Conservation (phyloP, 2,888 invertebrate genomes). For the Phaonia tiefii region DNA sequence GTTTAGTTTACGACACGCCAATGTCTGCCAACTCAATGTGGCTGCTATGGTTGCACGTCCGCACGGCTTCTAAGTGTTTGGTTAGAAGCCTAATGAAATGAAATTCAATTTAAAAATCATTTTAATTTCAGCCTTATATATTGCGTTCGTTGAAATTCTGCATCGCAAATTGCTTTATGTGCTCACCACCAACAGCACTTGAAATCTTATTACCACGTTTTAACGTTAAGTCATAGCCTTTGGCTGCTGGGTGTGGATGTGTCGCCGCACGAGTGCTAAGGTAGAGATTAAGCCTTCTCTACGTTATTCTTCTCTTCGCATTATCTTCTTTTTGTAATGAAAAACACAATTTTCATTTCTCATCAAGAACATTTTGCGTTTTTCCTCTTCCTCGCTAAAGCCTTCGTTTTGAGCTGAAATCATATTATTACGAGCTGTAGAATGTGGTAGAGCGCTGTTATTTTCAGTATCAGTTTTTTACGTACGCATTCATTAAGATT, state of each 20-base stretch:
- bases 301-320: slow-evolving; percentile 7
- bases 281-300: background rate
- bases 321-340: slow-evolving; percentile 33
- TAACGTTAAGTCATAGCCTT: slow-evolving; percentile 31
- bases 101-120: slow-evolving; percentile 56
- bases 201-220: slow-evolving; percentile 31
- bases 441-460: background rate
- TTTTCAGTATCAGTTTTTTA: slow-evolving; percentile 38
- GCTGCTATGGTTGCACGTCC: background rate
- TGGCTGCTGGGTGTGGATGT: slow-evolving; percentile 28
- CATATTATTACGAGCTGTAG: slow-evolving; percentile 4
- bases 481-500: slow-evolving; percentile 54
- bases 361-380: background rate
- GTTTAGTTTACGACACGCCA: slow-evolving; percentile 19
- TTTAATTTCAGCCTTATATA: slow-evolving; percentile 30
- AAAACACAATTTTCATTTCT: slow-evolving; percentile 27
- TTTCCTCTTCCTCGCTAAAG: background rate
- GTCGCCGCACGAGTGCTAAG: background rate
- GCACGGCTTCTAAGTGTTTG: background rate
- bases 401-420: slow-evolving; percentile 13
- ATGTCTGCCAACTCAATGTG: background rate
- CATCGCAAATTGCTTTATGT: slow-evolving; percentile 29
- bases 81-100: slow-evolving; percentile 45
- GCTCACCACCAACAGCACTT: slow-evolving; percentile 16
- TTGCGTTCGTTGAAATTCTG: slow-evolving; percentile 31